Base-by-base conservation (phyloP, 2,888 invertebrate species). In the Morpho deidamia region DNA sequence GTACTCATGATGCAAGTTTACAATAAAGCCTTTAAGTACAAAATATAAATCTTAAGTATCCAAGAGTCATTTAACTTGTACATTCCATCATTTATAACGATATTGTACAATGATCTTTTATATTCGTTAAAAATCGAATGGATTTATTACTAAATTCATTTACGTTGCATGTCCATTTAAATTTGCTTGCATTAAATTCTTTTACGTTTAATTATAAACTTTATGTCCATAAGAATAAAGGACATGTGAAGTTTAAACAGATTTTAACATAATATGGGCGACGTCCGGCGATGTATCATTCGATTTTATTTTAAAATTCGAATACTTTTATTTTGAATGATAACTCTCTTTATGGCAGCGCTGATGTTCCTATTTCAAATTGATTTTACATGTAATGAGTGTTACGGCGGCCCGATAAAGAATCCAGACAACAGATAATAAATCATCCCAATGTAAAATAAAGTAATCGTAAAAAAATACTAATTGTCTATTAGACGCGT, bases 371-470 rank as follows among this genome's bases (percentile, higher is more conserved):
- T 58, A 60, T 54, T 61, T 55, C 50, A 56, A 62, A 63, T 66
- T 59, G 62, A 60, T 62, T 60, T 59, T 53, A 52, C 46, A 43
- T 55, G 62, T 61, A 65, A 61, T 56, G 58, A 59, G 59, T 42
- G 49, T 49, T 34, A 49, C 48, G 51, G 40, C 64, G 59, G 59
- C 56, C 46, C 51, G 60, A 61, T 62, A 65, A 57, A 58, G 59
- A 51, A 44, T 45, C 56, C 53, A 55, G 49, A 44, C 42, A 55
- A 57, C 51, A 59, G 48, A 58, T 54, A 54, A 65, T 65, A 64
- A 64, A 65, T 65, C 65, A 65, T 58, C 47, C 14, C 8, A 53
- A 54, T 41, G 48, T 56, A 53, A 59, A 62, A 47, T 52, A 50
- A n/a, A 46, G 23, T 59, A 51, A 54, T 59, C 44, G 48, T 55